A percentile compares a stretch with the other conserved stretches of the same genome.
These are phyloP conservation scores for Oxyura jamaicensis DNA, from an alignment of 2,113 vertebrate species.

Conservation along the genomic window DNA sequence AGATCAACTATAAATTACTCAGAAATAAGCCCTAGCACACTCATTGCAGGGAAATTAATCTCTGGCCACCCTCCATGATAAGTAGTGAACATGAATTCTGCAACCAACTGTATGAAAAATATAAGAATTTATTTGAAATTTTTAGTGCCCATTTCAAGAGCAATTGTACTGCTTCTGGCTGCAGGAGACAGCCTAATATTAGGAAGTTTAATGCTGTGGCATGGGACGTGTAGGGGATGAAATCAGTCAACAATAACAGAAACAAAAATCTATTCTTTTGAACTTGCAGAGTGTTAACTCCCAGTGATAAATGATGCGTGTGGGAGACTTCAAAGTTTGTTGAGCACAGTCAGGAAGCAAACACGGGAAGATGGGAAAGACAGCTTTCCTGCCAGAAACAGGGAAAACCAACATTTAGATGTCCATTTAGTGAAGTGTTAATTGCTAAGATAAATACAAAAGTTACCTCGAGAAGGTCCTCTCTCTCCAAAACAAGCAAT, in stretches of 20 bases:
- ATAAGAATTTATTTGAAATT: neutral
- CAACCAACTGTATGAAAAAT: neutral
- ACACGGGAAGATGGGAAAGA: neutral
- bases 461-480: neutral
- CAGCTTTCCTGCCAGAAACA: neutral
- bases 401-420: neutral
- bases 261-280: neutral
- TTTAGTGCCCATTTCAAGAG: neutral
- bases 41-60: constrained; percentile 2
- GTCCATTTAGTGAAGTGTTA: neutral
- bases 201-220: neutral
- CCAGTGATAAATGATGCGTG: neutral
- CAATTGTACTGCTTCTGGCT: neutral
- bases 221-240: neutral
- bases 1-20: constrained; percentile 23
- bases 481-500: constrained; percentile 20
- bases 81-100: neutral
- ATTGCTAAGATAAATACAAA: constrained; percentile 25
- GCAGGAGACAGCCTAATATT: neutral
- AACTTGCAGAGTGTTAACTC: neutral
- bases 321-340: neutral
- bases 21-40: constrained; percentile 25
- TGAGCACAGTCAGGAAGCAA: neutral
- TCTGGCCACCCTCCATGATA: neutral
- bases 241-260: neutral